Percentiles rank a stretch among this genome's conserved stretches.
phyloP scores from a whole-genome alignment of 2,113 vertebrate species.

The Lepus americanus region DNA sequence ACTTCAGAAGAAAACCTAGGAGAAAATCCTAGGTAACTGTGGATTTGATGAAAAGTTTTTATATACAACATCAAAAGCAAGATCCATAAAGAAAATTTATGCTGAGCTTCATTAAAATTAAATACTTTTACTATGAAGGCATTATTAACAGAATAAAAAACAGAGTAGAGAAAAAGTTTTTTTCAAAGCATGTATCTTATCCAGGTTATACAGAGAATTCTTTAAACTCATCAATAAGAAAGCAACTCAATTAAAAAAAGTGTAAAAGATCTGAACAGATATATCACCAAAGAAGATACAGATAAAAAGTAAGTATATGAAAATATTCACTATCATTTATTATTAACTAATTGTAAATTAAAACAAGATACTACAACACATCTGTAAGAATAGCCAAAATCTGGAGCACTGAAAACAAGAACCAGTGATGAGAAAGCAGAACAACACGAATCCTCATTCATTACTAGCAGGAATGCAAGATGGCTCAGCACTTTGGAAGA shows the following conservation, averaged over 20 bases:
- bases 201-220: constrained; percentile 17
- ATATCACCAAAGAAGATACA: not conserved
- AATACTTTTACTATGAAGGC: not conserved
- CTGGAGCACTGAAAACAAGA: not conserved
- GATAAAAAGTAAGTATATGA: not conserved
- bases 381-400: not conserved
- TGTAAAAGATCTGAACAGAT: not conserved
- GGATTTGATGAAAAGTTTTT: not conserved
- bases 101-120: not conserved
- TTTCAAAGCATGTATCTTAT: constrained; percentile 1
- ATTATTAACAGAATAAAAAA: not conserved
- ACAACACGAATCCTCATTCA: not conserved
- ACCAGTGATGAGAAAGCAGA: not conserved
- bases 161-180: not conserved
- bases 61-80: not conserved
- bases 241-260: not conserved
- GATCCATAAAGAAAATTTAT: not conserved
- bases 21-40: not conserved
- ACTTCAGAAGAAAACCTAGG: not conserved
- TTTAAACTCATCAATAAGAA: not conserved
- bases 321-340: not conserved
- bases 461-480: not conserved
- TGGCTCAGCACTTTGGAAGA: not conserved
- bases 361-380: not conserved
- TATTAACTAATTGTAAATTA: not conserved